phyloP scores from a whole-genome alignment of 2,797 vertebrate genomes.

The Megaceryle alcyon region DNA sequence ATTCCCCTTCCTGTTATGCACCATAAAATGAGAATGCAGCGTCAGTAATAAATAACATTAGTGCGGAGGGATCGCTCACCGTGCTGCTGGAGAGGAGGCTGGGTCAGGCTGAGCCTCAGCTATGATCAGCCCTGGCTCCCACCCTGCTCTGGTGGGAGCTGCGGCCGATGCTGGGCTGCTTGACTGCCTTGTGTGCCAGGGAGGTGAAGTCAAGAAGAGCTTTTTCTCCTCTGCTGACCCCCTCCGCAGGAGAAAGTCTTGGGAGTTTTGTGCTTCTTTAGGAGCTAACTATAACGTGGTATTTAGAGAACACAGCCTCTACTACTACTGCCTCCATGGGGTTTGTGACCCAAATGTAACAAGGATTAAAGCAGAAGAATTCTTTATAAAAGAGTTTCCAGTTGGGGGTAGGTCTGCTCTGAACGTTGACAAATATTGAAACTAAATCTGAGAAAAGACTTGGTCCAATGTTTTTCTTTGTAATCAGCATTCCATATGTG shows the following conservation, averaged over 20 bases:
- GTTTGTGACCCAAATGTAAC: background rate
- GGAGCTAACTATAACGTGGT: background rate
- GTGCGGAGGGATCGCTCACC: background rate
- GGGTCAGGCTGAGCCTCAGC: background rate
- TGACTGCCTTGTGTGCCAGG: background rate
- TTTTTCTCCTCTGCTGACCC: background rate
- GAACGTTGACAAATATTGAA: constrained; percentile 50
- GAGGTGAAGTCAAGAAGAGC: background rate
- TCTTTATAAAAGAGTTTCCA: background rate
- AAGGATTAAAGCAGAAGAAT: constrained; percentile 1
- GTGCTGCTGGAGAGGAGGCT: background rate
- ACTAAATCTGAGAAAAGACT: constrained; percentile 8
- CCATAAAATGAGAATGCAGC: background rate
- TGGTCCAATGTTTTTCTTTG: background rate
- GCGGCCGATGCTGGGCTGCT: background rate
- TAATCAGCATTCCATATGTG: constrained; percentile 31
- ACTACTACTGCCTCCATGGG: background rate
- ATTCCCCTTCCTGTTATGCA: constrained; percentile 33
- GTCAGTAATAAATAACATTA: background rate
- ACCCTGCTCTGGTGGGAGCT: background rate
- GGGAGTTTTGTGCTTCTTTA: background rate
- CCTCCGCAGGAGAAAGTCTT: background rate
- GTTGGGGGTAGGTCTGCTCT: background rate
- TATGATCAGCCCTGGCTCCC: background rate
- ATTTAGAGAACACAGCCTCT: background rate